A percentile compares a stretch with the other conserved stretches of the same genome.
Evolutionary conservation across 2,888 invertebrate genomes (phyloP).

Genomic region (Dusona sp.): DNA sequence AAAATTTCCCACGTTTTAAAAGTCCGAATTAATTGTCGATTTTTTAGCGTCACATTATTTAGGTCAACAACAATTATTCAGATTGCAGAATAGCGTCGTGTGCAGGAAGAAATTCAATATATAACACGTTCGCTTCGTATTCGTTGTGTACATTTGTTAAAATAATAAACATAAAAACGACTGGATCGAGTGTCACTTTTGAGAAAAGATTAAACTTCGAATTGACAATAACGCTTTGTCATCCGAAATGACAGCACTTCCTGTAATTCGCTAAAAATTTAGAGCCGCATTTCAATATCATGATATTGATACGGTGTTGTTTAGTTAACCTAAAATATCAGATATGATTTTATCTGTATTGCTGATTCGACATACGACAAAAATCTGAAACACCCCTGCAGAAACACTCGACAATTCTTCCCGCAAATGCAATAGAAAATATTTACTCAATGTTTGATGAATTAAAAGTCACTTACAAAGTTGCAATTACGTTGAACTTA

Average conservation of each 20-base stretch:
- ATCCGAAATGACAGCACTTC: slow-evolving; percentile 30
- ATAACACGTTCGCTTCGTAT: not conserved
- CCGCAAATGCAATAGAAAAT: not conserved
- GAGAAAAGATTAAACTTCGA: slow-evolving; percentile 9
- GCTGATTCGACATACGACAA: not conserved
- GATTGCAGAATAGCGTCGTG: not conserved
- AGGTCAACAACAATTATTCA: not conserved
- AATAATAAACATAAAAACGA: not conserved
- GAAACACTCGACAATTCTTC: not conserved
- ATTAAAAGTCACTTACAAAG: slow-evolving; percentile 43
- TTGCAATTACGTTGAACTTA: slow-evolving; percentile 13
- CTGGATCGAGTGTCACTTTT: not conserved
- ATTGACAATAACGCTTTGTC: slow-evolving; percentile 20
- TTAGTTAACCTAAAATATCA: slow-evolving; percentile 38
- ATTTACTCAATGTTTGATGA: not conserved
- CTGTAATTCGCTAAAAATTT: not conserved
- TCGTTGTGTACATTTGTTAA: not conserved
- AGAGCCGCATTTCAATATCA: not conserved
- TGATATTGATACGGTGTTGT: not conserved
- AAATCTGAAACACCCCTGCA: not conserved
- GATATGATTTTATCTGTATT: not conserved
- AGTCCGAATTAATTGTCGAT: not conserved
- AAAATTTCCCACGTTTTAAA: not conserved
- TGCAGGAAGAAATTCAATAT: not conserved
- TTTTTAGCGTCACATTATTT: not conserved